These are phyloP conservation scores for Caenorhabditis latens DNA, from an alignment of 1,140 invertebrate genomes.

Conservation along the genomic window DNA sequence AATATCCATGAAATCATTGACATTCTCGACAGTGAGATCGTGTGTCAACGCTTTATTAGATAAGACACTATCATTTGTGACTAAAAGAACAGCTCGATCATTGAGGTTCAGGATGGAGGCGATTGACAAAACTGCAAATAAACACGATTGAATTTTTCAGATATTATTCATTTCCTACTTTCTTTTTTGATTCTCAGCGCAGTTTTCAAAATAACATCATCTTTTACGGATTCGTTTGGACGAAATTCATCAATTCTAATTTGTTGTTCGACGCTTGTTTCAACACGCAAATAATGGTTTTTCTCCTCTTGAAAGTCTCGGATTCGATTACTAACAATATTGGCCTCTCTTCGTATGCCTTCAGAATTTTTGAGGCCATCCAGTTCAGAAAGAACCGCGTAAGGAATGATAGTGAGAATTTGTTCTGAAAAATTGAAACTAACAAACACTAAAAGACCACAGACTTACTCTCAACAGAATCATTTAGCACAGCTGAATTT, in stretches of 20 bases:
- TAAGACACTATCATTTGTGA: neutral
- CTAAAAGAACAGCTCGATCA: neutral
- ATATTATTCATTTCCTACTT: neutral
- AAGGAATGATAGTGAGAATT: constrained; percentile 34
- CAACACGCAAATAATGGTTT: neutral
- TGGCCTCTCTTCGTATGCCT: neutral
- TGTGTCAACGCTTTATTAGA: constrained; percentile 29
- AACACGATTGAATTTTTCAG: neutral
- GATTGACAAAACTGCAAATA: constrained; percentile 8
- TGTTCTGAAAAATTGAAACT: neutral
- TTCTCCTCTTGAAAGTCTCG: neutral
- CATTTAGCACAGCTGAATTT: neutral
- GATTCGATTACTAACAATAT: neutral
- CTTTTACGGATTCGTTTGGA: neutral
- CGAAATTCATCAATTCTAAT: neutral
- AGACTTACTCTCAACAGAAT: constrained; percentile 7
- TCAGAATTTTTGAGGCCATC: constrained; percentile 19
- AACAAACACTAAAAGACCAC: neutral
- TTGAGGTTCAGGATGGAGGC: neutral
- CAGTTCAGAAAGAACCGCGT: constrained; percentile 3
- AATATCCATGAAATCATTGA: neutral
- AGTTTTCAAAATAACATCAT: constrained; percentile 42
- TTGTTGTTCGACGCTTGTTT: constrained; percentile 11
- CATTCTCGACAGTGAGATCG: neutral
- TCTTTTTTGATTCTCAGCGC: constrained; percentile 9